Evolutionary conservation across 2,888 invertebrate genomes (phyloP).

Genomic region (Acleris emargana): DNA sequence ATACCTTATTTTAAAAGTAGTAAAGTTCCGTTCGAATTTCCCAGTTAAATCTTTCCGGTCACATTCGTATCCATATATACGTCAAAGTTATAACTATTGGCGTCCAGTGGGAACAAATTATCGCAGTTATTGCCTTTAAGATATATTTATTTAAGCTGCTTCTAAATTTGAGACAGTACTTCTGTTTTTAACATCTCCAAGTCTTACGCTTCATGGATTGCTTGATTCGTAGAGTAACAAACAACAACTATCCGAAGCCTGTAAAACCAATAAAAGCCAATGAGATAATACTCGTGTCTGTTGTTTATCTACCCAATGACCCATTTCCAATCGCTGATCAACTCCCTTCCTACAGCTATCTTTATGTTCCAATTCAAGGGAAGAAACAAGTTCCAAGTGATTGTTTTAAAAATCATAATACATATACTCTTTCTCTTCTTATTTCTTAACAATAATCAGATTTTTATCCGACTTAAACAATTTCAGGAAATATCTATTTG

Average conservation of each 20-base stretch:
- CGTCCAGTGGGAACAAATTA: constrained; percentile 8
- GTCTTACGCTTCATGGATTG: too few relatives aligned
- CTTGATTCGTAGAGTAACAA: not conserved
- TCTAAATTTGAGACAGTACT: not conserved
- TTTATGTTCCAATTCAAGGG: not conserved
- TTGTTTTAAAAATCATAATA: too few relatives aligned
- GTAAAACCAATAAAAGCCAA: constrained; percentile 4
- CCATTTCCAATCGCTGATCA: constrained; percentile 16
- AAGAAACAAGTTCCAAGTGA: too few relatives aligned
- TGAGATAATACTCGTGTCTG: not conserved
- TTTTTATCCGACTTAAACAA: too few relatives aligned
- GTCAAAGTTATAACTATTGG: constrained; percentile 27
- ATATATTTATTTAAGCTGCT: not conserved
- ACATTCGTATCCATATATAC: constrained; percentile 28
- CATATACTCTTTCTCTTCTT: too few relatives aligned
- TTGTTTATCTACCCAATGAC: constrained; percentile 15
- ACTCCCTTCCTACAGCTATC: constrained; percentile 12
- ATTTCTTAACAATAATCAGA: too few relatives aligned
- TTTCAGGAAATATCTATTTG: too few relatives aligned
- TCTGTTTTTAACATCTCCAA: not conserved
- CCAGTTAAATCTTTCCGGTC: not conserved
- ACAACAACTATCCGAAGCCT: constrained; percentile 1
- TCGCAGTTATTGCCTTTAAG: constrained; percentile 21
- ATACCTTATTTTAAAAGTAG: constrained; percentile 8
- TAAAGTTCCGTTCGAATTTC: not conserved